These are phyloP conservation scores for Papilio protenor DNA, from an alignment of 2,888 invertebrate genomes.

Conservation along the genomic window DNA sequence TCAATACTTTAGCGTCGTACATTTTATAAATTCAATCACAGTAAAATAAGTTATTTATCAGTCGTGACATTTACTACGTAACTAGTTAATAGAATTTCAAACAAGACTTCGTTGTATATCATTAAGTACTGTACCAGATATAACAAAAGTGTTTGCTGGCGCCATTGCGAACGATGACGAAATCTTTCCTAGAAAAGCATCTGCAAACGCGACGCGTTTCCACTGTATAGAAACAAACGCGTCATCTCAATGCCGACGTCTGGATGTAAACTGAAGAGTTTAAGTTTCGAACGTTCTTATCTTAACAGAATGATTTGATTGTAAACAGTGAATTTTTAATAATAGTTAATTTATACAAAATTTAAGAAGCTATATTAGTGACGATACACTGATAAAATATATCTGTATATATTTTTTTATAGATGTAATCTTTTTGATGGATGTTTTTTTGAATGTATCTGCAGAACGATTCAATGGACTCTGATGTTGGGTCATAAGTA, in stretches of 20 bases:
- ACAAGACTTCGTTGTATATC: constrained; percentile 12
- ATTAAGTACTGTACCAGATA: constrained; percentile 39
- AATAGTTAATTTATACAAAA: no score
- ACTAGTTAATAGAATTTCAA: neutral
- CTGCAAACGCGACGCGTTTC: neutral
- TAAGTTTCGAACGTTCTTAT: no score
- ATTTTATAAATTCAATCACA: neutral
- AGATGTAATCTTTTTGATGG: no score
- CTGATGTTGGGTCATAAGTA: no score
- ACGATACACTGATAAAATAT: no score
- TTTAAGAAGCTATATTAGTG: no score
- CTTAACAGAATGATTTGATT: no score
- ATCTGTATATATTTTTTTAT: no score
- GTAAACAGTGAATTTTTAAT: no score
- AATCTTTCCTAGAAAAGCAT: constrained; percentile 44
- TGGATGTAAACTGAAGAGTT: neutral
- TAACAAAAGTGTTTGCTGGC: constrained; percentile 40
- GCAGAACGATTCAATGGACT: no score
- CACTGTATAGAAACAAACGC: neutral
- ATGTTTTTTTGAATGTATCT: no score
- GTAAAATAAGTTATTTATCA: neutral
- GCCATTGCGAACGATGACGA: constrained; percentile 50
- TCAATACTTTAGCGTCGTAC: neutral
- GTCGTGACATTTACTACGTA: neutral
- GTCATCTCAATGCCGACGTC: neutral